A percentile compares a stretch with the other conserved stretches of the same genome.
Evolutionary conservation across 2,888 invertebrate species (phyloP).

Genomic region (Acleris laterana): DNA sequence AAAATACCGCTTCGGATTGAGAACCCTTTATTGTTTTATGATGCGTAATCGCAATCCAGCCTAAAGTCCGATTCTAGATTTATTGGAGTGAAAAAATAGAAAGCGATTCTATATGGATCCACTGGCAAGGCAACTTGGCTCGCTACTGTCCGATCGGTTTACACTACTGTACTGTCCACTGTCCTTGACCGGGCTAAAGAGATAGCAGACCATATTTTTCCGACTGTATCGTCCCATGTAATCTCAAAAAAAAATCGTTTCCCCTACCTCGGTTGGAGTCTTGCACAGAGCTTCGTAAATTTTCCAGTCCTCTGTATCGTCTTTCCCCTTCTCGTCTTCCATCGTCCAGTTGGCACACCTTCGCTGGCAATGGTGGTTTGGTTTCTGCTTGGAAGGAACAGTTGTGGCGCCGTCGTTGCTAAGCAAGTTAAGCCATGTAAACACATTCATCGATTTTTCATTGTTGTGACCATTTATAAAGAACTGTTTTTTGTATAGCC

Average conservation of each 20-base stretch:
- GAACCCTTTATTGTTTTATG: too few species aligned
- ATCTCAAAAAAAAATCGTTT: not conserved
- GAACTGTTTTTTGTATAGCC: not conserved
- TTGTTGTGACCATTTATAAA: constrained; percentile 21
- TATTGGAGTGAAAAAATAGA: too few species aligned
- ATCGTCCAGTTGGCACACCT: constrained; percentile 45
- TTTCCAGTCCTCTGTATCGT: constrained; percentile 88
- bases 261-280: constrained; percentile 80
- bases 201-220: too few species aligned
- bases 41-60: too few species aligned
- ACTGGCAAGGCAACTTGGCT: too few species aligned
- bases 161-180: too few species aligned
- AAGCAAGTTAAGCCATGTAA: constrained; percentile 52
- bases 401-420: constrained; percentile 49
- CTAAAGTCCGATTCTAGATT: too few species aligned
- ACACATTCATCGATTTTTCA: constrained; percentile 57
- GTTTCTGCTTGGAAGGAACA: constrained; percentile 17
- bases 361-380: not conserved
- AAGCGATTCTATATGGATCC: too few species aligned
- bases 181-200: too few species aligned
- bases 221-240: too few species aligned
- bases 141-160: too few species aligned
- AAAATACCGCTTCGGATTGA: too few species aligned
- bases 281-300: constrained; percentile 88
- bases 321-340: constrained; percentile 74